Evolutionary conservation across 2,797 vertebrate species (phyloP), one percentile per base, ranked within the genome.

Genomic region (Sparidentex hasta): DNA sequence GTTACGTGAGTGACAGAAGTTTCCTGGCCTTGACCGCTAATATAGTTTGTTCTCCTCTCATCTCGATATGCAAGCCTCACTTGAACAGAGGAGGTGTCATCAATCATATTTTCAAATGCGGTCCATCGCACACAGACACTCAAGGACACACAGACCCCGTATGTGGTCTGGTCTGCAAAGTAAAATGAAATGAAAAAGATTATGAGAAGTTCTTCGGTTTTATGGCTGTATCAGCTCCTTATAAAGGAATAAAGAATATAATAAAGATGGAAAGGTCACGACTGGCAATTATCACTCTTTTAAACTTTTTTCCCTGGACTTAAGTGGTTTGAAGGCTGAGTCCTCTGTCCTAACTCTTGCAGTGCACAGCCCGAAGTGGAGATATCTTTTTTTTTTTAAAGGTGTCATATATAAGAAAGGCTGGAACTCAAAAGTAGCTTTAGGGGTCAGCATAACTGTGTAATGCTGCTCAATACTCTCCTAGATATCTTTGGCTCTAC

Each of bases 1-100:
- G 87, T 78, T 79, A 44, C 56, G 50, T 87, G 83, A 90, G n/a
- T 89, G 77, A 80, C 70, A 80, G 79, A 64, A 48, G 38, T 51
- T 86, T 91, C 87, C 84, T 85, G 81, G 55, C 74, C 62, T 78
- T 84, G 74, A 86, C 87, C 80, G n/a, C 84, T 85, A 80, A 88
- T 77, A 57, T 62, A 74, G 86, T 72, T 79, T 61, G 76, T 85
- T 63, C 65, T 71, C 54, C 73, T 84, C 64, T 81, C 66, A 78
- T 86, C 65, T 74, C 70, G 67, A 86, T 81, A 71, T 64, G 71
- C 43, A 84, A 84, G 76, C 51, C 59, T 78, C 82, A 11, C 85
- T 80, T 72, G 51, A 78, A 70, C 50, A 57, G 23, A 48, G 46
- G 41, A 29, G 59, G 64, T 44, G 77, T 87, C 80, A 85, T 87